Evolutionary conservation across 2,888 invertebrate genomes (phyloP), one percentile per base, ranked within the genome.

Genomic region (Temnothorax unifasciatus): DNA sequence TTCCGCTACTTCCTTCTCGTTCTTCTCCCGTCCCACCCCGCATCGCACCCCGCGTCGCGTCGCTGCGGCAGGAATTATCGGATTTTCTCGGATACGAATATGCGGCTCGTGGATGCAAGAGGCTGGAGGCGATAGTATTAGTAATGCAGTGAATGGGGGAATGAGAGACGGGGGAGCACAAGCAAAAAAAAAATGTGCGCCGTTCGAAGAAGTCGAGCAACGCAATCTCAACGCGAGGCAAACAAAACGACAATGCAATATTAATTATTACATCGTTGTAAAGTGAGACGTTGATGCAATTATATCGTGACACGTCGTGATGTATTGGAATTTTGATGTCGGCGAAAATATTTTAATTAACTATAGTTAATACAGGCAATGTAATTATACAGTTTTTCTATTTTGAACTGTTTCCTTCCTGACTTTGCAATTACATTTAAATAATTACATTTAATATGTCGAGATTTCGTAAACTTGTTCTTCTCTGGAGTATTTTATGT

Each of bases 1-100:
- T 50, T 71, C 61, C 73, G 63, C 69, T 59, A 75, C 81, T 71
- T 83, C 85, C 79, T 61, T 41, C 69, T 77, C 75, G 50, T 74
- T 71, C 25, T 5, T 71, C 85, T 82, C 15, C 63, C 77, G 64
- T 57, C 63, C 73, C 34, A 38, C 63, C 59, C 69, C 59, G 57
- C 41, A 29, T 84, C 54, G 59, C 85, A 54, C 73, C 64, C 59
- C 63, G 81, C 77, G 79, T 66, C 66, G 81, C 77, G 79, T 66
- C 81, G 87, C 86, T 87, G 81, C 87, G 87, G 74, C 66, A 82
- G 85, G 85, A 90, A 91, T 90, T 90, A 90, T 90, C 90, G 89
- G 89, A 90, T 90, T 90, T 90, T 87, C 89, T 85, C 86, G 90
- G 84, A 87, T 74, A 63, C 63, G 82, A 73, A 74, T 87, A 87